Conservation (phyloP, 2,113 vertebrate species). For the Ameiurus melas region DNA sequence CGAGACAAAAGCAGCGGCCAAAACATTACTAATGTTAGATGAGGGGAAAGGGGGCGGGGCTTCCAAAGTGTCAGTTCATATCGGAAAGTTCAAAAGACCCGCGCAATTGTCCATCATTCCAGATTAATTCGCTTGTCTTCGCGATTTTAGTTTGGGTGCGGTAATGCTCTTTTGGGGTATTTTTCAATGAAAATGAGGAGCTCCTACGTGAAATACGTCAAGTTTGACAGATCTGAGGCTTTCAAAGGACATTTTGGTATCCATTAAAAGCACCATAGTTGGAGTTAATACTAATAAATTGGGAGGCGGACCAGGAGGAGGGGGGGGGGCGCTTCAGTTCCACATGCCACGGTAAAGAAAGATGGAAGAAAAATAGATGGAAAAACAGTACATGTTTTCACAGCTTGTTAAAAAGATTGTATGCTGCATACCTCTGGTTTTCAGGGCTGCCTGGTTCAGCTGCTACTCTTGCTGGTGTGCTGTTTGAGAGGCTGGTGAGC, state of each 20-base stretch:
- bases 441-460: conserved; percentile 32
- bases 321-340: not conserved
- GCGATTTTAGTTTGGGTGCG: too few relatives aligned
- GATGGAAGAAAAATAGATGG: not conserved
- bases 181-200: not conserved
- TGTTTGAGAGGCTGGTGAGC: conserved; percentile 68
- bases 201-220: not conserved
- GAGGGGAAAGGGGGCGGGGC: not conserved
- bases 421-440: conserved; percentile 45
- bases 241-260: not conserved
- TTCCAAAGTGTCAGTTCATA: not conserved
- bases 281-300: not conserved
- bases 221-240: not conserved
- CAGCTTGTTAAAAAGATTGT: not conserved
- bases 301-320: too few relatives aligned
- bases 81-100: not conserved
- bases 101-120: not conserved
- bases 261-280: not conserved
- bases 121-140: not conserved
- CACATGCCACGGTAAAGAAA: not conserved
- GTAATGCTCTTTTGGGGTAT: not conserved
- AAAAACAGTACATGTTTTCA: not conserved
- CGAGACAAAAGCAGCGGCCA: not conserved
- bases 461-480: conserved; percentile 62
- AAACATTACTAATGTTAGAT: not conserved